Conservation (phyloP, 2,113 vertebrate genomes). For the Vireo altiloquus region DNA sequence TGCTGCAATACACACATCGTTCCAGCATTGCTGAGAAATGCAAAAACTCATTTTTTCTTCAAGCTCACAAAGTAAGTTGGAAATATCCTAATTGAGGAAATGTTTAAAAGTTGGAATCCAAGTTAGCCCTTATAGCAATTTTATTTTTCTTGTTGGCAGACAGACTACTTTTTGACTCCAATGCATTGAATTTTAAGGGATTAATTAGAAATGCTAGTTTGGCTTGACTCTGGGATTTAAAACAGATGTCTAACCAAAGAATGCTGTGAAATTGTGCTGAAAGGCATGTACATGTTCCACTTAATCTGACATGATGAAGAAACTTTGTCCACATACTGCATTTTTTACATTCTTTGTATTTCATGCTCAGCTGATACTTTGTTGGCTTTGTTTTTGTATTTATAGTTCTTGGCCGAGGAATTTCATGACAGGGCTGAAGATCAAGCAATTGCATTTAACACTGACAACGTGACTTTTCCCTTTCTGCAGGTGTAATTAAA, state of each 20-base stretch:
- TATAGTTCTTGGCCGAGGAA: background rate
- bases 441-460: background rate
- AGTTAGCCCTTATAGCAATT: background rate
- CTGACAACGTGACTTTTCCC: slow-evolving; percentile 7
- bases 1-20: background rate
- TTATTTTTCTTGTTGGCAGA: background rate
- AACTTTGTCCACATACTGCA: background rate
- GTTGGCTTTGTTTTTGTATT: background rate
- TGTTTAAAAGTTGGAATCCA: background rate
- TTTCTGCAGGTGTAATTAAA: slow-evolving; percentile 84
- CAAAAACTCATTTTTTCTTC: background rate
- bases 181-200: background rate
- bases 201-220: background rate
- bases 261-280: background rate
- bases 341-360: background rate
- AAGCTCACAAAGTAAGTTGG: background rate
- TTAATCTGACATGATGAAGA: background rate
- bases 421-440: background rate
- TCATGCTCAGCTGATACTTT: background rate
- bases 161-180: background rate
- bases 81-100: background rate
- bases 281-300: background rate
- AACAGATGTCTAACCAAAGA: background rate
- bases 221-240: background rate
- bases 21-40: background rate